phyloP scores from a whole-genome alignment of 2,888 invertebrate genomes.

The Ectemnius lituratus region DNA sequence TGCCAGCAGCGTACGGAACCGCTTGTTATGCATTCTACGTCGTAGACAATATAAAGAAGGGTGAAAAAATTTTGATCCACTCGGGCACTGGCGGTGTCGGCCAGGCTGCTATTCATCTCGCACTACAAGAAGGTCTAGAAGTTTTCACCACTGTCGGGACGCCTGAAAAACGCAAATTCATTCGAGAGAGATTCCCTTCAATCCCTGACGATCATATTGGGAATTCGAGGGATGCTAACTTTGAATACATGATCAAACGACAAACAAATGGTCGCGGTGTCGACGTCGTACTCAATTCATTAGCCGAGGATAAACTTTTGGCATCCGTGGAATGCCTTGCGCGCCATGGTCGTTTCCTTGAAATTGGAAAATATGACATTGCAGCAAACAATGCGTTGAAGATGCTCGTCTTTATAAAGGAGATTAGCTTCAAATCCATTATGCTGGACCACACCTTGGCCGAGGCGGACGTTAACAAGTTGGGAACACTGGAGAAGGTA shows the following conservation, averaged over 20 bases:
- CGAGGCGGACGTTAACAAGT: slow-evolving; percentile 79
- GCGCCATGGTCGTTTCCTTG: slow-evolving; percentile 85
- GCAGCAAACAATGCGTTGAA: slow-evolving; percentile 83
- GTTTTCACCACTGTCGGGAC: slow-evolving; percentile 83
- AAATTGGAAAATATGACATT: slow-evolving; percentile 92
- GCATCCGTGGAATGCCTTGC: slow-evolving; percentile 84
- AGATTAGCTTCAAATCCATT: slow-evolving; percentile 88
- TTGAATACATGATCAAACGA: slow-evolving; percentile 90
- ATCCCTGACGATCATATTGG: slow-evolving; percentile 85
- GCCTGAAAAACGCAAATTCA: slow-evolving; percentile 79
- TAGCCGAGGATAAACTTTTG: slow-evolving; percentile 93
- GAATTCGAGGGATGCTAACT: slow-evolving; percentile 91
- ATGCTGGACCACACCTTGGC: slow-evolving; percentile 81
- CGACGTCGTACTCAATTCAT: slow-evolving; percentile 93
- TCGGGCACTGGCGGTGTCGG: slow-evolving; percentile 82
- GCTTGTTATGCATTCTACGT: slow-evolving; percentile 81
- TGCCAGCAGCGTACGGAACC: slow-evolving; percentile 83
- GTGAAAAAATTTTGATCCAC: slow-evolving; percentile 78
- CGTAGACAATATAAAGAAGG: slow-evolving; percentile 79
- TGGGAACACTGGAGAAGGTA: accelerated
- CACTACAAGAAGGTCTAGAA: slow-evolving; percentile 80
- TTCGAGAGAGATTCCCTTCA: slow-evolving; percentile 80
- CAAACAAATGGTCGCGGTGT: slow-evolving; percentile 93
- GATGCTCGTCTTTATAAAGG: slow-evolving; percentile 85
- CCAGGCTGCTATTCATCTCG: slow-evolving; percentile 84